Evolutionary conservation across 2,888 invertebrate genomes (phyloP).

Genomic region (Gandaritis pyraliata): DNA sequence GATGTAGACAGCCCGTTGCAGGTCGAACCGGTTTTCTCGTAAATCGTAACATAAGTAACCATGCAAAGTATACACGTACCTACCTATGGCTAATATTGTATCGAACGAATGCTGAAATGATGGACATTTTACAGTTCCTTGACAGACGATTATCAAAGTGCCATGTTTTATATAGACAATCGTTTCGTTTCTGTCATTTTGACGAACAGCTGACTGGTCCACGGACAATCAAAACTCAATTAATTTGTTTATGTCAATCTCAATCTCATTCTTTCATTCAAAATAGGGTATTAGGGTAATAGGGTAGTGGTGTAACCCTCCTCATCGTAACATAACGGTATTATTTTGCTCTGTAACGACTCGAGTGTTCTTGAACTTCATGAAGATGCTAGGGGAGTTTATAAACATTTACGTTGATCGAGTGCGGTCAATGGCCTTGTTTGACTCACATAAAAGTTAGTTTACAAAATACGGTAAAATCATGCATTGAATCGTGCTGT

Average conservation of each 20-base stretch:
- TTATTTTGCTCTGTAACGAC: background rate
- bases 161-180: constrained; percentile 23
- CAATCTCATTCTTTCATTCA: constrained; percentile 23
- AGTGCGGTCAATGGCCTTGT: constrained; percentile 25
- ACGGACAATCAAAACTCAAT: background rate
- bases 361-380: constrained; percentile 1
- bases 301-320: background rate
- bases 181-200: constrained; percentile 12
- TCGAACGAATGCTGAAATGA: constrained; percentile 54
- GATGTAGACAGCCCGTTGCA: constrained; percentile 65
- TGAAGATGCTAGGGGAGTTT: constrained; percentile 12
- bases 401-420: constrained; percentile 16
- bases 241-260: constrained; percentile 1
- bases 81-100: constrained; percentile 26
- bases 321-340: background rate
- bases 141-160: constrained; percentile 2
- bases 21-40: constrained; percentile 74
- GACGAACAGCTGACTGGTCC: constrained; percentile 53
- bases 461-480: constrained; percentile 18
- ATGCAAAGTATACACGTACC: constrained; percentile 38
- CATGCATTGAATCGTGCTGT: constrained; percentile 6
- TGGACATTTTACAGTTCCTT: constrained; percentile 51
- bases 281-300: constrained; percentile 16
- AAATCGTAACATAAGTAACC: constrained; percentile 58
- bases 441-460: constrained; percentile 17